These are phyloP conservation scores for Philaethria dido DNA, from an alignment of 2,888 invertebrate species.

Conservation along the genomic window DNA sequence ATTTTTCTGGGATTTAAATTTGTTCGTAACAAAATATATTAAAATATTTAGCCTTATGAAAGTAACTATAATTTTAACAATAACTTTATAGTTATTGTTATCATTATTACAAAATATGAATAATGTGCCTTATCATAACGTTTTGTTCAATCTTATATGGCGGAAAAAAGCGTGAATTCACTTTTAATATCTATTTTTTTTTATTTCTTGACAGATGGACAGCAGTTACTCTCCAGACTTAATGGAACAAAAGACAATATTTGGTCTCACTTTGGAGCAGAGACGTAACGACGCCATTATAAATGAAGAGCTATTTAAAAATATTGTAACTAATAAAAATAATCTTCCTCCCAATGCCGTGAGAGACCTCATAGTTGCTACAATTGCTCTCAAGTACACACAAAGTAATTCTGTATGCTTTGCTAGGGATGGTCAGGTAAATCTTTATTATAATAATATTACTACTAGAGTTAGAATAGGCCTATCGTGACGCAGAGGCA, in stretches of 20 bases:
- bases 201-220: conserved; percentile 91
- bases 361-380: conserved; percentile 96
- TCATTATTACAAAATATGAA: no score
- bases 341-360: conserved; percentile 88
- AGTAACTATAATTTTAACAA: no score
- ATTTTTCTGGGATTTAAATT: no score
- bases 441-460: background rate
- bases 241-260: conserved; percentile 88
- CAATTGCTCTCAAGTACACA: conserved; percentile 98
- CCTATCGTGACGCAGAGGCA: no score
- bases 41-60: no score
- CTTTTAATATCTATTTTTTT: no score
- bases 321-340: conserved; percentile 90
- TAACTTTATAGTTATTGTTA: no score
- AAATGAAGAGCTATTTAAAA: conserved; percentile 89
- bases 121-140: no score
- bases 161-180: no score
- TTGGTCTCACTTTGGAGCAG: conserved; percentile 86
- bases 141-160: no score
- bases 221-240: conserved; percentile 91
- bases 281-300: conserved; percentile 95
- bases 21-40: no score
- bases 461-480: no score
- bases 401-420: conserved; percentile 99
- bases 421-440: conserved; percentile 94